These are phyloP conservation scores for Miichthys miiuy DNA, from an alignment of 2,797 vertebrate species.

Conservation along the genomic window DNA sequence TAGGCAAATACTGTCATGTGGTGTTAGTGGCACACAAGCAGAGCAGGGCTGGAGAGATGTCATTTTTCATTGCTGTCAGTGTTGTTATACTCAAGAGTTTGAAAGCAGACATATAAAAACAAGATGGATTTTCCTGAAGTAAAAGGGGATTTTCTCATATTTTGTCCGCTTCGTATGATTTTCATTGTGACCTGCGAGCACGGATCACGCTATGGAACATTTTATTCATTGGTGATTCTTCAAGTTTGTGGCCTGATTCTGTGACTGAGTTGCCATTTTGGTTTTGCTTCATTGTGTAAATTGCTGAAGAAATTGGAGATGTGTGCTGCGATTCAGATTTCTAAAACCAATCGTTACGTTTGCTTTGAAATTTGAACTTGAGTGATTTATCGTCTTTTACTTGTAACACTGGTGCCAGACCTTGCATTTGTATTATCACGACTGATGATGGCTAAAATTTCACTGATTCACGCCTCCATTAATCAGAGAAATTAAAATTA, in stretches of 20 bases:
- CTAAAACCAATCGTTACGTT: background rate
- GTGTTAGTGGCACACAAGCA: constrained; percentile 18
- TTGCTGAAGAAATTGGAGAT: background rate
- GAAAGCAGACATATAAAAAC: constrained; percentile 25
- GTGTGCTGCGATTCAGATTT: background rate
- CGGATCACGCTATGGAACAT: background rate
- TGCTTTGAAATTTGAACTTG: background rate
- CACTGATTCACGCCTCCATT: background rate
- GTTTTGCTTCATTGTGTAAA: background rate
- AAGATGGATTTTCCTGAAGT: background rate
- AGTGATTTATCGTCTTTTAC: background rate
- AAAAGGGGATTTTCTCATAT: constrained; percentile 6
- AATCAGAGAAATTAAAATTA: too few relatives aligned
- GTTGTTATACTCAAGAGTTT: constrained; percentile 27
- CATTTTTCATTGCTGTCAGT: constrained; percentile 32
- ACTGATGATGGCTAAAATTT: background rate
- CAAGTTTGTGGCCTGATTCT: background rate
- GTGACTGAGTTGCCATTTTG: background rate
- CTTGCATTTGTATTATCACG: background rate
- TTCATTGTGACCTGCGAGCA: constrained; percentile 13
- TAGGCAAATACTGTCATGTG: constrained; percentile 28
- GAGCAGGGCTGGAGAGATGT: constrained; percentile 18
- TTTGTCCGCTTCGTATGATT: constrained; percentile 8
- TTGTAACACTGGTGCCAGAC: background rate
- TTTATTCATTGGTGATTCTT: background rate